Evolutionary conservation across 2,888 invertebrate genomes (phyloP).

Genomic region (Sinhomidia bicolor): DNA sequence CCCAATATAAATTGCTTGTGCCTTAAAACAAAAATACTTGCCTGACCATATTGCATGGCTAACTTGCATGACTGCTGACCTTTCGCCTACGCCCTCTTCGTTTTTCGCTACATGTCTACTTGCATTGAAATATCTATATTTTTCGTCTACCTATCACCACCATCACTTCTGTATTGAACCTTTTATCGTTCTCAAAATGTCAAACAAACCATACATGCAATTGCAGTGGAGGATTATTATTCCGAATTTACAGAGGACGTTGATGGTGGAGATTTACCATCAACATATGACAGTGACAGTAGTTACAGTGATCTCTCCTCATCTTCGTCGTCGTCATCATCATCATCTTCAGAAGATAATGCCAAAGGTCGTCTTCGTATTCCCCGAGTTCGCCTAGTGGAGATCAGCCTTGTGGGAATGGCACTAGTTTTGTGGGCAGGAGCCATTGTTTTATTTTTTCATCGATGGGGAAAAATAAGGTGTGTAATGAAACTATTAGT

Average conservation of each 20-base stretch:
- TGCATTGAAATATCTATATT: background rate
- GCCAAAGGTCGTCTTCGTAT: constrained; percentile 71
- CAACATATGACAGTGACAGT: constrained; percentile 25
- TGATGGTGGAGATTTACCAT: constrained; percentile 81
- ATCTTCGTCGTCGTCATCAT: background rate
- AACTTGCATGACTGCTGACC: background rate
- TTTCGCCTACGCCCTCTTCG: background rate
- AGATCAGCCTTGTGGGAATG: constrained; percentile 93
- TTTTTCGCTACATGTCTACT: background rate
- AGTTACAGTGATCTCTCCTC: constrained; percentile 37
- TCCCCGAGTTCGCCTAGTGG: constrained; percentile 90
- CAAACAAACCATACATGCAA: constrained; percentile 11
- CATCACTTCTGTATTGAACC: background rate
- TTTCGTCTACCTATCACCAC: background rate
- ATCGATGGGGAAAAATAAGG: constrained; percentile 86
- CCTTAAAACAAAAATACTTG: background rate
- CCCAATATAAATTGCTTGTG: constrained; percentile 11
- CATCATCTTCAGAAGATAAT: constrained; percentile 57
- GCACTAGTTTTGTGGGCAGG: constrained; percentile 92
- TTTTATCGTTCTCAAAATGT: background rate
- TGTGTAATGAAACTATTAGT: no score
- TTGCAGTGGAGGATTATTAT: constrained; percentile 71
- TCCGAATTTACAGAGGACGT: constrained; percentile 69
- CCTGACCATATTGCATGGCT: background rate
- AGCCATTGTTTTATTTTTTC: constrained; percentile 92